Evolutionary conservation across 37 sponge, comb jelly and placozoan genomes (phyloP), one percentile per base, ranked within the genome.

Genomic region (Petrosia ficiformis): DNA sequence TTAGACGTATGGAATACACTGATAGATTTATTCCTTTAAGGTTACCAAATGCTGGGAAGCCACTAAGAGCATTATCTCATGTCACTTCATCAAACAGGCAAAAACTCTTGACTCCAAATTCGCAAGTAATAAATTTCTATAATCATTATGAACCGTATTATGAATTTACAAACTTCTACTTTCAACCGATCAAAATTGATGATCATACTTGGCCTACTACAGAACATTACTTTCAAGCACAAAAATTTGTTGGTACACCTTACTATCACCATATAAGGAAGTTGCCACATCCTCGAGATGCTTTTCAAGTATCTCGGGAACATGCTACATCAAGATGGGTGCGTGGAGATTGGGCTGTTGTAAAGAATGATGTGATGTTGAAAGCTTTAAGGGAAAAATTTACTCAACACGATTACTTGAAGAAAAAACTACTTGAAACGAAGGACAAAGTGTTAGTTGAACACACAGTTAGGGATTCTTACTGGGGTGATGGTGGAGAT

Each of bases 151-250:
- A 82, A 2, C 92, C 83, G 0, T 91, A 83, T 59, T 91, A 78
- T 52, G 87, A 91, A 44, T 91, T 91, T 59, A 86, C 92, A 2
- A 91, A 91, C 83, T 92, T 92, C 72, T 85, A 74, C 76, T 68
- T 42, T 21, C 34, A 40, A 31, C 74, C 69, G 3, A 65, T 73
- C 24, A 38, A 39, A 22, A 16, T 87, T 11, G 89, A 88, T 44
- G 84, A 78, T 11, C 39, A 65, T 3, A 26, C 19, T 14, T 92
- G 92, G 92, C 80, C 74, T 0, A 84, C 87, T 1, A 87, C 92
- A 10, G 92, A 92, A 56, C 92, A 92, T 71, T 92, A 86, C 52
- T 92, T 92, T 76, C 92, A 92, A 54, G 87, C 92, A 30, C 92
- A 92, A 67, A 92, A 92, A 52, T 92, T 86, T 71, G 70, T 83